A percentile compares a stretch with the other conserved stretches of the same genome.
These are phyloP conservation scores for Novumbra hubbsi DNA, from an alignment of 2,797 vertebrate species.

Conservation along the genomic window DNA sequence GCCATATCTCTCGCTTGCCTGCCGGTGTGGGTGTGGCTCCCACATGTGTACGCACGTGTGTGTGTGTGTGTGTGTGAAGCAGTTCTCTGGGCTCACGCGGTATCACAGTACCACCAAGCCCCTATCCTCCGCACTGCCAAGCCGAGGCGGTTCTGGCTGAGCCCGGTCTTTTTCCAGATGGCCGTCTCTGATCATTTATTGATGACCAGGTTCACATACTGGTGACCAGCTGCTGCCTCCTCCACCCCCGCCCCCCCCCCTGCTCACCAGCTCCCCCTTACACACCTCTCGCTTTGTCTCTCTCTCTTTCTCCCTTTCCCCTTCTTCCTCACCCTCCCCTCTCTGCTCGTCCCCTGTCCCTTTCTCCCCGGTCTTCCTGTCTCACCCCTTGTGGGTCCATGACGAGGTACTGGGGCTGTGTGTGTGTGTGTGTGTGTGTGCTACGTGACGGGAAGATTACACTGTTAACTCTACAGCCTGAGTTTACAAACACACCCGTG, in stretches of 20 bases:
- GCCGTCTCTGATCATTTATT: constrained; percentile 72
- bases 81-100: constrained; percentile 4
- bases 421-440: too few relatives aligned
- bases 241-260: constrained; percentile 66
- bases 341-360: constrained; percentile 7
- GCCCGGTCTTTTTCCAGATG: constrained; percentile 68
- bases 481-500: too few relatives aligned
- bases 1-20: too few relatives aligned
- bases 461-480: too few relatives aligned
- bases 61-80: neutral
- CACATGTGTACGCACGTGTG: neutral
- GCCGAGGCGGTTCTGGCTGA: constrained; percentile 31
- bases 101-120: too few relatives aligned
- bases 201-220: constrained; percentile 70
- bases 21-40: neutral
- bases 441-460: too few relatives aligned
- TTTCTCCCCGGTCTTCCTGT: neutral
- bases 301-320: constrained; percentile 4
- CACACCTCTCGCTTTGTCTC: neutral
- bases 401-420: too few relatives aligned
- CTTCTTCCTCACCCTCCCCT: neutral
- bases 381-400: neutral
- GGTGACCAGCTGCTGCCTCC: constrained; percentile 67
- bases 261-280: constrained; percentile 36
- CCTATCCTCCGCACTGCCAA: neutral